Conservation (phyloP, 2,113 vertebrate species). For the Sitta europaea region DNA sequence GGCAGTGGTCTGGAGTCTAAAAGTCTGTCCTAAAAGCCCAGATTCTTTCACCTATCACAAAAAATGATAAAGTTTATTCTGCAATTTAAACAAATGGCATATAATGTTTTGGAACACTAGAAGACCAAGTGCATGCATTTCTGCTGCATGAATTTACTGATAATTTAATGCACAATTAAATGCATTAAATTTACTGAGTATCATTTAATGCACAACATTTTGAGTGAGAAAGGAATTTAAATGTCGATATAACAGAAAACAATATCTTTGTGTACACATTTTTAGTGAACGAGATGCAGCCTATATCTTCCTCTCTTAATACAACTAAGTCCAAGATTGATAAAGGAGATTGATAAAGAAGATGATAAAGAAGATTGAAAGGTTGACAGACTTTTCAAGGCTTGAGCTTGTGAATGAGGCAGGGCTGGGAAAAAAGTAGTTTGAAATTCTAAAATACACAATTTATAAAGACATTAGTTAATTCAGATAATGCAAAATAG, state of each 20-base stretch:
- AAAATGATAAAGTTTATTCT: not conserved
- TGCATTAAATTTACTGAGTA: too few relatives aligned
- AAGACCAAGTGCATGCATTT: not conserved
- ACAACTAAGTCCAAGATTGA: not conserved
- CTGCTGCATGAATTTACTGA: not conserved
- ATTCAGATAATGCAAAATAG: not conserved
- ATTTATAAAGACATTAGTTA: not conserved
- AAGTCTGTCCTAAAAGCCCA: not conserved
- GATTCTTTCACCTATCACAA: not conserved
- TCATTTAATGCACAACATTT: not conserved
- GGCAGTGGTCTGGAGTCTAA: not conserved
- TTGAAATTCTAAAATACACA: not conserved
- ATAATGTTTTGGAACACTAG: not conserved
- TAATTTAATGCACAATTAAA: too few relatives aligned
- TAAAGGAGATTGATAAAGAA: too few relatives aligned
- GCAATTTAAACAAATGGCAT: not conserved
- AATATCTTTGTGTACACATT: not conserved
- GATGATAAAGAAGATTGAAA: too few relatives aligned
- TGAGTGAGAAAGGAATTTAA: not conserved
- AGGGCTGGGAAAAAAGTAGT: not conserved
- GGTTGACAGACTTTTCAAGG: not conserved
- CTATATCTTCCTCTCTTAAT: not conserved
- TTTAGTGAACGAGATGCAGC: not conserved
- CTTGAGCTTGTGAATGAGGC: not conserved
- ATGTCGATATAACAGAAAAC: not conserved